phyloP scores from a whole-genome alignment of 37 sponge, comb jelly and placozoan species.

The Spongilla lacustris region DNA sequence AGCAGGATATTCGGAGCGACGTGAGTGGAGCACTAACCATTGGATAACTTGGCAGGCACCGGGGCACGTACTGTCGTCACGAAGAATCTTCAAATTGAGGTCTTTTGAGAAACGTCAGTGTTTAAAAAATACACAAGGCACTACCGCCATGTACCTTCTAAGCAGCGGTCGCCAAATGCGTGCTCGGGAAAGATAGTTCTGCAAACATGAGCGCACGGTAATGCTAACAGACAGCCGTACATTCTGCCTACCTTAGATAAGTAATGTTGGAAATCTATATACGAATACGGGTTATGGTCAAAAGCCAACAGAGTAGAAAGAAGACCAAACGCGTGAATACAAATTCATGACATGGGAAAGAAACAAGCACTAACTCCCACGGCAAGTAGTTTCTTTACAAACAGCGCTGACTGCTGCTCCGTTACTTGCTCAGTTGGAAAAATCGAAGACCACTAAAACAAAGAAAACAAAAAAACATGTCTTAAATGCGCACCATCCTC shows the following conservation, averaged over 20 bases:
- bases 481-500: neutral
- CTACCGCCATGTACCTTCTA: conserved; percentile 87
- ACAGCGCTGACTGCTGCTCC: conserved; percentile 90
- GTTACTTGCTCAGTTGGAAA: conserved; percentile 90
- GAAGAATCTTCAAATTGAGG: conserved; percentile 88
- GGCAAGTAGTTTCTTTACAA: conserved; percentile 95
- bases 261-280: conserved; percentile 89
- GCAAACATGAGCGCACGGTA: neutral
- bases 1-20: neutral
- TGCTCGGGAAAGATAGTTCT: conserved; percentile 83
- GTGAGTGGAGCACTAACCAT: conserved; percentile 8
- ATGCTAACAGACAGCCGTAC: neutral
- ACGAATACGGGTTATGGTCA: no score
- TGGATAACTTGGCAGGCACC: conserved; percentile 93
- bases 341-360: neutral
- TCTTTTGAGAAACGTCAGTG: no score
- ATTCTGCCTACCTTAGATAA: conserved; percentile 58
- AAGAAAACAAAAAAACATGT: neutral
- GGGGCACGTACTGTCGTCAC: conserved; percentile 91
- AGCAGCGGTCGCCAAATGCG: conserved; percentile 79
- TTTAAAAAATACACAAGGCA: no score
- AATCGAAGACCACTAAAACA: conserved; percentile 81
- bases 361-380: conserved; percentile 70
- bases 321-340: no score
- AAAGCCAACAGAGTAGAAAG: no score